Evolutionary conservation across 2,797 vertebrate genomes (phyloP).

Genomic region (Chloroceryle inda): DNA sequence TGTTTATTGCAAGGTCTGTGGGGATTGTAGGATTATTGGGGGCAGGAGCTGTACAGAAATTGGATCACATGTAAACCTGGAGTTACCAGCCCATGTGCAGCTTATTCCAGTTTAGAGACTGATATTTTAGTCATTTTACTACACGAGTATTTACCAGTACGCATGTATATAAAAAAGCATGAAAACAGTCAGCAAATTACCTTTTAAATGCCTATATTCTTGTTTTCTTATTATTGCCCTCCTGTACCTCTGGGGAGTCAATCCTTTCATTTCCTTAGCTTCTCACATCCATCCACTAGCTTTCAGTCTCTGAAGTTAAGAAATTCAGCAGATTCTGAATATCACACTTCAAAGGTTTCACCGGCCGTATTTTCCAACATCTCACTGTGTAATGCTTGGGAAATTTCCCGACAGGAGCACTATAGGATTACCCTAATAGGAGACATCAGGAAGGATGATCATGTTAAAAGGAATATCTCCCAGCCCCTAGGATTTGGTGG

Average conservation of each 20-base stretch:
- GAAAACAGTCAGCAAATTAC: neutral
- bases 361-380: neutral
- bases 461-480: neutral
- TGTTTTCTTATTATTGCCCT: neutral
- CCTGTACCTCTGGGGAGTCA: neutral
- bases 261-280: neutral
- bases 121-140: neutral
- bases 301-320: neutral
- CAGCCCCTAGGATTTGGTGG: neutral
- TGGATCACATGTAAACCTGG: neutral
- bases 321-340: neutral
- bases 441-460: neutral
- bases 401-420: neutral
- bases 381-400: neutral
- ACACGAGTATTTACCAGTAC: neutral
- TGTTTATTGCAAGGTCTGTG: neutral
- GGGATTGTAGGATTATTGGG: neutral
- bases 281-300: neutral
- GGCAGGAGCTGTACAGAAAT: neutral
- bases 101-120: neutral
- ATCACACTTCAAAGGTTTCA: neutral
- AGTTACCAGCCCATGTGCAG: neutral
- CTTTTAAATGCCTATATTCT: neutral
- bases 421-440: neutral
- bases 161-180: neutral